Base-by-base conservation (phyloP, 2,797 vertebrate species). In the Sebastolobus altivelis region DNA sequence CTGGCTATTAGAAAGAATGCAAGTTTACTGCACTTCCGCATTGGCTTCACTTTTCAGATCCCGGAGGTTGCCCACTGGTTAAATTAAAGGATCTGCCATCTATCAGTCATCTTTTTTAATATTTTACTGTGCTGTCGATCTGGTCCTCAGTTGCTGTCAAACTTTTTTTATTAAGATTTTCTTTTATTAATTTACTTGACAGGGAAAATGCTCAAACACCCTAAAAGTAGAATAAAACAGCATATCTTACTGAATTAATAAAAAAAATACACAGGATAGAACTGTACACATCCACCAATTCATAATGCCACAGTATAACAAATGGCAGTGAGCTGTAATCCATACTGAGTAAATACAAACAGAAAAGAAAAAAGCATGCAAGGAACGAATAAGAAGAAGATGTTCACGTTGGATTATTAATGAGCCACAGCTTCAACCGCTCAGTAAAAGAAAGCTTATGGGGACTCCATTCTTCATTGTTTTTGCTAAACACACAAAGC, bases 21-120 rank as follows among this genome's bases (percentile, higher is more conserved):
- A 25, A 25, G 31, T 31, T 31, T 31, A 31, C 4, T 4, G 31
- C 31, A 31, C 31, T 31, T 31, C 31, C 4, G 31, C 31, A 31
- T 31, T 31, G 31, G 25, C 25, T 25, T 25, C 25, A 31, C 31
- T 31, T 31, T 31, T 31, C 31, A 31, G 31, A 31, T 31, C 31
- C 31, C 31, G 5, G 31, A 31, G 31, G 31, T 31, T 31, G 31
- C 31, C 31, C 31, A 31, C 31, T 40, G 5, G 33, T 37, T 55
- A 18, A 40, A 80, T 66, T 29, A 38, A 54, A 43, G 33, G 8
- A 59, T 56, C 52, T 72, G 40, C 27, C 33, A 60, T 69, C 61
- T 5, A 7, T 29, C 52, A 37, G 38, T 54, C 29, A 37, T 54
- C 4, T 58, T 58, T 49, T 22, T 63, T 5, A 65, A 22, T 8